Percentiles rank a stretch among this genome's conserved stretches.
These are phyloP conservation scores for Ophonus ardosiacus DNA, from an alignment of 2,888 invertebrate genomes.

Conservation along the genomic window DNA sequence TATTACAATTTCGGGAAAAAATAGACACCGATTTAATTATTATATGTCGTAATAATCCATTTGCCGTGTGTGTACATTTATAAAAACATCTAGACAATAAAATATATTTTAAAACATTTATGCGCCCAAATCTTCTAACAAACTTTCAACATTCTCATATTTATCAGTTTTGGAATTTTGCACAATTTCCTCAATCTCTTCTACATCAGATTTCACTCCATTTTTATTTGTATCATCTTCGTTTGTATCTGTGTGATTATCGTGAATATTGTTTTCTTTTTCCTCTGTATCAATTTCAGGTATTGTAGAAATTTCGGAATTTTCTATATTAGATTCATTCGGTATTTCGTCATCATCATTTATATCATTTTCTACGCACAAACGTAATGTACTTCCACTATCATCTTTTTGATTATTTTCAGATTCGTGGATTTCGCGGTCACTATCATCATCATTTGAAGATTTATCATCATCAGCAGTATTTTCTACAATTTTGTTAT, in stretches of 20 bases:
- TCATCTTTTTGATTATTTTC: neutral
- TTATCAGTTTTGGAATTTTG: slow-evolving; percentile 1
- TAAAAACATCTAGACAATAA: neutral
- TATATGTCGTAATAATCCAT: too few relatives aligned
- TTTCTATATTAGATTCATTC: neutral
- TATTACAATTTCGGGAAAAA: too few relatives aligned
- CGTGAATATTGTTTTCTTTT: neutral
- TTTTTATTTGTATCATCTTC: neutral
- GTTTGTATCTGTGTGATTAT: neutral
- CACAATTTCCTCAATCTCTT: neutral
- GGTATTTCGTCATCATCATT: neutral
- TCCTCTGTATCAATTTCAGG: neutral
- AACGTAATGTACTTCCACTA: neutral
- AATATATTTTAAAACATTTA: neutral
- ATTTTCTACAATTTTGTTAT: slow-evolving; percentile 2
- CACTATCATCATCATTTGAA: neutral
- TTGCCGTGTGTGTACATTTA: neutral
- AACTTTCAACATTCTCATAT: slow-evolving; percentile 29
- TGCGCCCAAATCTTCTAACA: slow-evolving; percentile 26
- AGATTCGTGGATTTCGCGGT: neutral
- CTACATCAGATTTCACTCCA: neutral
- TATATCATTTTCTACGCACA: neutral
- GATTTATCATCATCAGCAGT: neutral
- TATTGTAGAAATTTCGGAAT: neutral
- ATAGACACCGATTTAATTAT: too few relatives aligned